phyloP scores from a whole-genome alignment of 2,797 vertebrate genomes.

The Rallus crepitans region DNA sequence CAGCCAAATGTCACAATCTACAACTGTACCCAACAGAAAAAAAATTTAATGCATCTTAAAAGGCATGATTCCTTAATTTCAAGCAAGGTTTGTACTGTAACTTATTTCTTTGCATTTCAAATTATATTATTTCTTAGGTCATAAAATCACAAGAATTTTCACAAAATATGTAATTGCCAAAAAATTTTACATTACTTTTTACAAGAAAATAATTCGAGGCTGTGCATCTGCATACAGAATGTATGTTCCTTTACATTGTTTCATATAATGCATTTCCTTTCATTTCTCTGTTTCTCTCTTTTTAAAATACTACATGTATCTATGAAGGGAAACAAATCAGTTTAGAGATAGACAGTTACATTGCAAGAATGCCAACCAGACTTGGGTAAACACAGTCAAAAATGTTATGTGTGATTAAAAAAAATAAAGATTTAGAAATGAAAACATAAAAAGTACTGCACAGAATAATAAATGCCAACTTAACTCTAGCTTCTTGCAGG shows the following conservation, averaged over 20 bases:
- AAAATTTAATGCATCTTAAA: background rate
- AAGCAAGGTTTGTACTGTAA: background rate
- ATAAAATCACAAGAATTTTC: background rate
- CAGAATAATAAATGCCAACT: constrained; percentile 29
- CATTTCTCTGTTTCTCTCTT: background rate
- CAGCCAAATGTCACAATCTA: background rate
- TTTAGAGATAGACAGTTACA: background rate
- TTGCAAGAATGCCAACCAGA: background rate
- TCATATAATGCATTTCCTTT: background rate
- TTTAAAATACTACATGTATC: background rate
- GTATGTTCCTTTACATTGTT: background rate
- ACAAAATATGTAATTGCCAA: background rate
- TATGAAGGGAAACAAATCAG: background rate
- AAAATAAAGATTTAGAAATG: background rate
- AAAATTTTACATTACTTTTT: background rate
- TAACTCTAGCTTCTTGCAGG: constrained; percentile 28
- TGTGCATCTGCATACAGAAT: background rate
- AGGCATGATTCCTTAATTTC: background rate
- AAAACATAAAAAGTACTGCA: constrained; percentile 33
- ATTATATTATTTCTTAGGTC: background rate
- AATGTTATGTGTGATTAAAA: background rate
- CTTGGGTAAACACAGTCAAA: constrained; percentile 25
- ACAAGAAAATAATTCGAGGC: background rate
- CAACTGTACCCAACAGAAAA: background rate
- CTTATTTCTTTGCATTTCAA: background rate